Evolutionary conservation across 2,797 vertebrate genomes (phyloP).

Genomic region (Arrhamphus sclerolepis): DNA sequence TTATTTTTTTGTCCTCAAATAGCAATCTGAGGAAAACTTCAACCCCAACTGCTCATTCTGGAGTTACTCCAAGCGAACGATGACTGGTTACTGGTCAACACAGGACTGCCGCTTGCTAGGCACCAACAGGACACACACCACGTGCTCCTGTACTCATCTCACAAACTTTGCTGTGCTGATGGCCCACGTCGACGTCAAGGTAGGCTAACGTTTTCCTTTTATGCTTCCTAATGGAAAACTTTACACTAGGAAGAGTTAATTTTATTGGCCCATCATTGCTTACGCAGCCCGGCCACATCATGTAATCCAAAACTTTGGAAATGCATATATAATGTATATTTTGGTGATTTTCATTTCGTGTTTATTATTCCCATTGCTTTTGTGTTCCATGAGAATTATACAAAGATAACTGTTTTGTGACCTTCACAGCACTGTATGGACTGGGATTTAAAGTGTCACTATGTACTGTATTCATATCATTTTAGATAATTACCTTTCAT

Average conservation of each 20-base stretch:
- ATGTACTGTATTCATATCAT: constrained; percentile 19
- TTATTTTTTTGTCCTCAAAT: constrained; percentile 19
- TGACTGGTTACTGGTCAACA: constrained; percentile 96
- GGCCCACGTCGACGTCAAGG: constrained; percentile 98
- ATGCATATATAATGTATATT: no score
- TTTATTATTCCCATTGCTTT: constrained; percentile 10
- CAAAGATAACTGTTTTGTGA: constrained; percentile 29
- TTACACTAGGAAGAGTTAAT: not conserved
- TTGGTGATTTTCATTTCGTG: no score
- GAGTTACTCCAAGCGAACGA: constrained; percentile 95
- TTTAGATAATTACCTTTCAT: constrained; percentile 22
- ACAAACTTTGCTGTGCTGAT: constrained; percentile 98
- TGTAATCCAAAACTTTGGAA: no score
- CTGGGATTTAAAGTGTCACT: constrained; percentile 34
- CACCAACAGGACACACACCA: constrained; percentile 95
- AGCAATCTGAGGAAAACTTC: constrained; percentile 98
- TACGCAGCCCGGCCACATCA: no score
- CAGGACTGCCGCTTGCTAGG: constrained; percentile 93
- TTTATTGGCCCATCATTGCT: no score
- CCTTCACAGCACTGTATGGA: constrained; percentile 30
- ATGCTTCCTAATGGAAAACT: constrained; percentile 18
- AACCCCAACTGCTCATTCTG: constrained; percentile 99
- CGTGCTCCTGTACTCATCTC: constrained; percentile 96
- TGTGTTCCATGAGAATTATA: constrained; percentile 11
- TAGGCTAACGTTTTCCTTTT: constrained; percentile 54